Evolutionary conservation across 2,113 vertebrate genomes (phyloP), one percentile per base, ranked within the genome.

Genomic region (Pelodiscus sinensis): DNA sequence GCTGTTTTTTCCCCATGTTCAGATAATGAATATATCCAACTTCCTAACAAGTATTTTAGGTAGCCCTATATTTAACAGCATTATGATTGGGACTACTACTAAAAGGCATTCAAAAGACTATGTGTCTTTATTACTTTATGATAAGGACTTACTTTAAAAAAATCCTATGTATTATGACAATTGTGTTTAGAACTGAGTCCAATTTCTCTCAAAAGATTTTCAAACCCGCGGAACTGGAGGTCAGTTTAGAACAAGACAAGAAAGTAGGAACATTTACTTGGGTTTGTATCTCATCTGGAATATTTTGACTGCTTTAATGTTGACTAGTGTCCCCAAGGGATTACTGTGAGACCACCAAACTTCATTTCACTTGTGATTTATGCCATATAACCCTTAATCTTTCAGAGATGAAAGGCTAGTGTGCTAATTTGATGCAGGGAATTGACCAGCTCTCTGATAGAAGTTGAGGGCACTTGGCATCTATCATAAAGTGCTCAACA

Each of bases 361-460:
- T 92, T 93, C 71, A 79, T 85, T 93, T 56, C 25, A 91, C 56
- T 78, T 82, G 27, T 92, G 91, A 88, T 58, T 50, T 96, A 10
- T 73, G 3, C 50, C 75, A 51, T 75, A 2, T 86, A 91, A 94
- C 96, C 91, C 15, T 71, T n/a, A 79, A 90, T 81, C 89, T 94
- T 94, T 27, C 12, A 68, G 83, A 86, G 27, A 24, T 81, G 9
- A 75, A 75, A 75, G 94, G 89, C 93, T 88, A 94, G 68, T 1
- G 24, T 82, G 88, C 93, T 95, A 80, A 85, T 87, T 81, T 25
- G 38, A 91, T 57, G 52, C 38, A 75, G 82, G 25, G 60, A 84
- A 79, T 79, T 92, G 83, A 38, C 91, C 87, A 87, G 92, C 50
- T 90, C 60, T 77, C 6, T 50, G 24, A 22, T 4, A 50, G 73